Base-by-base conservation (phyloP, 2,888 invertebrate genomes). In the Ormia ochracea region DNA sequence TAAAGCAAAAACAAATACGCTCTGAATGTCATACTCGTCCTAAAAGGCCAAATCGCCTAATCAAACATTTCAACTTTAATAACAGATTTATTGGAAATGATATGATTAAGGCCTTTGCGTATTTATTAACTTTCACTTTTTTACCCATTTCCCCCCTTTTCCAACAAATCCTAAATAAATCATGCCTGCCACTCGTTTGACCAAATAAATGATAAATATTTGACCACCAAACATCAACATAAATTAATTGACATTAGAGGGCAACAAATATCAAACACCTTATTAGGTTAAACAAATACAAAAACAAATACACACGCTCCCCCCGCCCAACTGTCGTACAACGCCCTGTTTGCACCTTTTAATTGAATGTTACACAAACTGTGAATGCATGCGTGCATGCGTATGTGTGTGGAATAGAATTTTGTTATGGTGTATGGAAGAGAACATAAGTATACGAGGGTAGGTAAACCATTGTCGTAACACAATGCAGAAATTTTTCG, bases 171-270 rank as follows among this genome's bases (percentile, higher is more conserved):
- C 2, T 14, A 31, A 31, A 10, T 26, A 31, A 54, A n/a, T 68
- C 14, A 31, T 1, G 7, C 19, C 12, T 56, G 19, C 12, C 26
- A 5, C 10, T 52, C 7, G 43, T 10, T 19, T 75, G 52, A 52
- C 66, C 66, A 75, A 72, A 61, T 54, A 61, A 65, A 75, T 48
- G 65, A 66, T 48, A 75, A 75, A 59, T 36, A 78, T 52, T 66
- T 68, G 61, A 75, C 79, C 79, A 80, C 73, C 33, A 48, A 72
- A 63, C 52, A 72, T 72, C 54, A 66, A 41, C 66, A 66, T 75
- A 61, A 80, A 75, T 75, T 79, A 74, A 74, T 74, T 79, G 78
- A 79, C 58, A 79, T 79, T 75, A 75, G 61, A 36, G 75, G 66
- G 61, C 75, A 75, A 50, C 65, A 70, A 50, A 72, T 50, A 45